These are phyloP conservation scores for Eupeodes latifasciatus DNA, from an alignment of 2,888 invertebrate species.

Conservation along the genomic window DNA sequence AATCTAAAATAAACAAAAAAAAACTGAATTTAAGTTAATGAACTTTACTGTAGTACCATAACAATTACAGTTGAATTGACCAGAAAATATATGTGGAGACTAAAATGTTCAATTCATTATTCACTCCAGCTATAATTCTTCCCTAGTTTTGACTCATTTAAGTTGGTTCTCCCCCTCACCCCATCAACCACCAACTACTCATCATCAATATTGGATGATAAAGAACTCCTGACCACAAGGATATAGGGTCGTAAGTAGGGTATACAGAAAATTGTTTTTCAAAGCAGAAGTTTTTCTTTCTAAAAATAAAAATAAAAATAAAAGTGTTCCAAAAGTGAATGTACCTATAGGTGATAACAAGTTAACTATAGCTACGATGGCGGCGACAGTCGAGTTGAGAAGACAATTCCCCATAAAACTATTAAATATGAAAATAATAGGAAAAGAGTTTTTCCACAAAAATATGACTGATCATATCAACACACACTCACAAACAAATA, in stretches of 20 bases:
- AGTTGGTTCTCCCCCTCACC: background rate
- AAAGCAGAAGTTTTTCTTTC: conserved; percentile 20
- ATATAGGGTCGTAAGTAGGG: background rate
- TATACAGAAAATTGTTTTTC: conserved; percentile 8
- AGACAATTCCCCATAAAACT: conserved; percentile 63
- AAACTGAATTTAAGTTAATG: background rate
- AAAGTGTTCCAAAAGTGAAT: conserved; percentile 24
- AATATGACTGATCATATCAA: conserved; percentile 79
- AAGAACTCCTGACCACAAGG: conserved; percentile 17
- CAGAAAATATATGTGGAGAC: conserved; percentile 20
- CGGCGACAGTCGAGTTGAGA: background rate
- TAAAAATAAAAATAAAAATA: conserved; percentile 40
- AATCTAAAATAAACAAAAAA: too few relatives aligned
- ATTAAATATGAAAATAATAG: conserved; percentile 59
- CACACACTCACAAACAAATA: conserved; percentile 76
- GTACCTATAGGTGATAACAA: background rate
- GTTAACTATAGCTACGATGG: background rate
- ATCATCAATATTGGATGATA: background rate
- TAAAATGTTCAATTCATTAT: conserved; percentile 58
- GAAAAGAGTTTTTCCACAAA: conserved; percentile 29
- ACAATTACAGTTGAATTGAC: conserved; percentile 57
- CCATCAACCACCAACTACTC: conserved; percentile 1
- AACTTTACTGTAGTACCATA: conserved; percentile 8
- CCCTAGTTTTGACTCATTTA: conserved; percentile 53
- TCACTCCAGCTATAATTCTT: conserved; percentile 52